Evolutionary conservation across 2,888 invertebrate genomes (phyloP), one percentile per base, ranked within the genome.

Genomic region (Eristalis tenax): DNA sequence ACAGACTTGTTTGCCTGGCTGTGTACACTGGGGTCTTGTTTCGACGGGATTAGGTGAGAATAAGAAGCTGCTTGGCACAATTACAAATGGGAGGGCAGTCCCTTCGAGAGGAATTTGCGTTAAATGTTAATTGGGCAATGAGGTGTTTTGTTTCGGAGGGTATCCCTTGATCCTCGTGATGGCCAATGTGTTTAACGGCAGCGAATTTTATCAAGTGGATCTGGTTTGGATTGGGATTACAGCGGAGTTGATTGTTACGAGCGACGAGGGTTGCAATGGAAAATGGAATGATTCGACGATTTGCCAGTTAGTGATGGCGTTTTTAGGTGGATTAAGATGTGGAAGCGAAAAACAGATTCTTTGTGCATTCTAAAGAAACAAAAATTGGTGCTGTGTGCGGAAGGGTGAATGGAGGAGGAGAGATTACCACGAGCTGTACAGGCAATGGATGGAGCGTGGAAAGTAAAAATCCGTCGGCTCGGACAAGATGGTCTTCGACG

Each of bases 1-100:
- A 10, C 32, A 32, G n/a, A 38, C 65, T 18, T 63, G 57, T 74
- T 70, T 69, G 15, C 23, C 57, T 63, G 66, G 57, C 18, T 50
- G 50, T 18, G 65, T 71, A 80, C 63, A 75, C 28, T 77, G 43
- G 70, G 83, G 68, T 87, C 77, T 83, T 75, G 70, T 74, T 76
- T 76, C 69, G 75, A 23, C 50, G 22, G 83, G 87, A 83, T 87
- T 87, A 87, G 80, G 87, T 87, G 87, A 87, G 87, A 87, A 87
- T 87, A 87, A 87, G 83, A 80, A 83, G 79, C 87, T 87, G 87
- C 76, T 83, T 56, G 66, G 57, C 80, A 87, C 87, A 87, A 87
- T 83, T 83, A 83, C 87, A 83, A 87, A 87, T 80, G 59, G 43
- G 82, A 18, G 66, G 68, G 15, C 64, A 59, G 56, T 75, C 65